Conservation (phyloP, 2,113 vertebrate species). For the Glaucidium brasilianum region DNA sequence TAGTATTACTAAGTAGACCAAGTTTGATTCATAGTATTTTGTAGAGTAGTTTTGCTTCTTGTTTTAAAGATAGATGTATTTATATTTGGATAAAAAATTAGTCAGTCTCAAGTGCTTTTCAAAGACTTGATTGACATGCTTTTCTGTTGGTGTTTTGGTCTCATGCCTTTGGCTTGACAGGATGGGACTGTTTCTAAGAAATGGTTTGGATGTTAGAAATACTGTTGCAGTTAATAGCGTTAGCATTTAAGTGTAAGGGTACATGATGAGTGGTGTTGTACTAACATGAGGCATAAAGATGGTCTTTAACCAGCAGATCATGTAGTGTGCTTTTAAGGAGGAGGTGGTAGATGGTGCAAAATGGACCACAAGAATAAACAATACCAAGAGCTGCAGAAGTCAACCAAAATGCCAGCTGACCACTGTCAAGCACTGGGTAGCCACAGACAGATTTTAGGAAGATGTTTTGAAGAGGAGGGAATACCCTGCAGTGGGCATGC, state of each 20-base stretch:
- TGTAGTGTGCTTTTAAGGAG: not conserved
- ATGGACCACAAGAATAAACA: fast-evolving
- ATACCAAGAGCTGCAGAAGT: not conserved
- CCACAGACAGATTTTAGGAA: not conserved
- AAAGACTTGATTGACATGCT: not conserved
- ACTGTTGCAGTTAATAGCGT: not conserved
- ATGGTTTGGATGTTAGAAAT: not conserved
- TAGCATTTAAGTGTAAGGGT: not conserved
- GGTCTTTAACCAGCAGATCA: not conserved
- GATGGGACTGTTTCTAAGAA: not conserved
- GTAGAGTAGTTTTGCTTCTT: not conserved
- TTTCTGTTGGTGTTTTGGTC: not conserved
- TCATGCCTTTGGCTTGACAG: not conserved
- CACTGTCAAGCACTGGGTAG: not conserved
- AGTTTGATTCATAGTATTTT: not conserved
- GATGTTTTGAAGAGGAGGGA: not conserved
- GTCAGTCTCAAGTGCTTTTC: not conserved
- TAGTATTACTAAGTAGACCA: not conserved
- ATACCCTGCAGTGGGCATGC: no score
- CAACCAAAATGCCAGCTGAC: not conserved
- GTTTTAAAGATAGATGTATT: not conserved
- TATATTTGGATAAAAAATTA: not conserved
- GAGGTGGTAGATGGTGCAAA: not conserved
- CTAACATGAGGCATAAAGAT: not conserved
- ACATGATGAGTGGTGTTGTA: not conserved